Percentiles rank a stretch among this genome's conserved stretches.
Evolutionary conservation across 1,140 invertebrate genomes (phyloP).

Genomic region (Ceratina japonica): DNA sequence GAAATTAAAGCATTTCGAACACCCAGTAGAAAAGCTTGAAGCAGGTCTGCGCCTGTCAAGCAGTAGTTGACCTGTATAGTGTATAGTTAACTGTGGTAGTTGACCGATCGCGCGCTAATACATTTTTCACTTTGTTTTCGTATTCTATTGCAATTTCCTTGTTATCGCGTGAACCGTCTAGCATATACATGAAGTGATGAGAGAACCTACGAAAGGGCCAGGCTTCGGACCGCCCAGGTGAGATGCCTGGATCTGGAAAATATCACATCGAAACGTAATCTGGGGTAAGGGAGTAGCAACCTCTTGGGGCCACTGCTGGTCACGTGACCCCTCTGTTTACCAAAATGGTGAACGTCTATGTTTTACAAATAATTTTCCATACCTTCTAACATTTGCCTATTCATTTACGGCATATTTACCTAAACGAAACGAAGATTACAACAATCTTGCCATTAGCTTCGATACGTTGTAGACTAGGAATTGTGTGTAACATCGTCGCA

Average conservation of each 20-base stretch:
- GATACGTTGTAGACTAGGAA: background rate
- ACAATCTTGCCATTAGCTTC: constrained; percentile 29
- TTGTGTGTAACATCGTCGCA: background rate
- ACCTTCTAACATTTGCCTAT: constrained; percentile 16
- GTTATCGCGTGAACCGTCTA: background rate
- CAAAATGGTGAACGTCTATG: constrained; percentile 74
- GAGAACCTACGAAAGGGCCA: constrained; percentile 37
- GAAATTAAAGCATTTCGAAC: constrained; percentile 37
- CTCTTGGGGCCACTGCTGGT: constrained; percentile 65
- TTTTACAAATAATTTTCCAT: constrained; percentile 62
- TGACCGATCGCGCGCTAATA: constrained; percentile 51
- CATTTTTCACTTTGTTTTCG: constrained; percentile 16
- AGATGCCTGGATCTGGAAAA: constrained; percentile 44
- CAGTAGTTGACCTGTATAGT: constrained; percentile 54
- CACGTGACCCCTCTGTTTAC: constrained; percentile 78
- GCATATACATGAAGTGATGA: constrained; percentile 56
- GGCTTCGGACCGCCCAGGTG: constrained; percentile 65
- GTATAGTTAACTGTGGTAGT: constrained; percentile 51
- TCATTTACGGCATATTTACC: constrained; percentile 11
- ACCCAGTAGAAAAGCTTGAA: constrained; percentile 41
- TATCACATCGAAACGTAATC: constrained; percentile 47
- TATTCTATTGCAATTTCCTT: background rate
- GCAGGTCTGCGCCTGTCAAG: constrained; percentile 57
- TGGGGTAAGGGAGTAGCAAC: constrained; percentile 66
- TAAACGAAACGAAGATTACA: constrained; percentile 9